Evolutionary conservation across 1,140 invertebrate species (phyloP), one percentile per base, ranked within the genome.

Genomic region (Grapholita molesta): DNA sequence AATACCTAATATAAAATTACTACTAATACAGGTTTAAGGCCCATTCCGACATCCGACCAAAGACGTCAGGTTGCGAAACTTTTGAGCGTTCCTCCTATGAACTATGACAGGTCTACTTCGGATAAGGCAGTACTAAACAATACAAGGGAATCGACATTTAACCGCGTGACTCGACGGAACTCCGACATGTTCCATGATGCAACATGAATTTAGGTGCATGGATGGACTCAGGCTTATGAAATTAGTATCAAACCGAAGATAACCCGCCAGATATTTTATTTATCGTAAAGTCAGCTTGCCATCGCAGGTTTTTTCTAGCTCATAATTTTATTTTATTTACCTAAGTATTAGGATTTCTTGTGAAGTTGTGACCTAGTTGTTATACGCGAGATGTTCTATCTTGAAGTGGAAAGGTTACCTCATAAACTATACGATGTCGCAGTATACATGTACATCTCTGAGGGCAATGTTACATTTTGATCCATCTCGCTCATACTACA

Each of bases 81-180:
- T 76, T 67, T 73, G 75, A 79, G 75, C 74, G 81, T 83, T 84
- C 73, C n/a, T 48, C 15, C 76, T 79, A 71, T 86, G 82, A 81
- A 82, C 85, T 83, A 85, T 87, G 82, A 83, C 85, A 82, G 85
- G 83, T 84, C 74, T 48, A 74, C 61, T 72, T 74, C 76, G 68
- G 77, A 77, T 80, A 84, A 86, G 75, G 83, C 80, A 83, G 84
- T 82, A 77, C 42, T 78, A 81, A 85, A 83, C 78, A 83, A 81
- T 84, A 84, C 77, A 84, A 76, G 78, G 77, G 84, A 80, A 77
- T 80, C 80, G 77, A 82, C 84, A 85, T 88, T 83, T 80, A 79
- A 79, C 70, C 71, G 79, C 74, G 78, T 84, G 88, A 84, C 85
- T 88, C 73, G 81, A 68, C 77, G 68, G 79, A 80, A 80, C 67